Percentiles rank a stretch among this genome's conserved stretches.
phyloP scores from a whole-genome alignment of 2,113 vertebrate species.

The Condylura cristata region DNA sequence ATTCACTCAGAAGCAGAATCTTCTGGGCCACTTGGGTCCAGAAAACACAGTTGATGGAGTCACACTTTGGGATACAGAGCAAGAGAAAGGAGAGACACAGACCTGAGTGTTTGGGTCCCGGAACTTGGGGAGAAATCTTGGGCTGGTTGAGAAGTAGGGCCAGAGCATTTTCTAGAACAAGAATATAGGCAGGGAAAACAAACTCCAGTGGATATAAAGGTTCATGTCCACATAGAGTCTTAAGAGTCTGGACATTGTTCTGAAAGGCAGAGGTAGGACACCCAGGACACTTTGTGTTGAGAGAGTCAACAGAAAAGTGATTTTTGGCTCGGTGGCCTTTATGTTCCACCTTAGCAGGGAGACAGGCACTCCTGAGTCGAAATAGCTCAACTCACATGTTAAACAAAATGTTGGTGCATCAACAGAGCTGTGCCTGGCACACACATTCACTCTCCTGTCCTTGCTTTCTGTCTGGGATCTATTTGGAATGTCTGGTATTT shows the following conservation, averaged over 20 bases:
- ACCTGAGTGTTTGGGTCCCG: background rate
- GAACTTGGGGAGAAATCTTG: background rate
- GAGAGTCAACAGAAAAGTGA: background rate
- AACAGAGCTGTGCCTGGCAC: background rate
- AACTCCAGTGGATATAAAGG: background rate
- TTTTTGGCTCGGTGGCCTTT: background rate
- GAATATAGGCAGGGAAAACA: background rate
- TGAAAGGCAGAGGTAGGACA: background rate
- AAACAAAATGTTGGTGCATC: background rate
- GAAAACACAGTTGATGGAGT: too few relatives aligned
- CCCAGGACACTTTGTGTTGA: accelerated
- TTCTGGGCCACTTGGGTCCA: background rate
- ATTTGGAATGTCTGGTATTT: background rate
- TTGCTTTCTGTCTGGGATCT: background rate
- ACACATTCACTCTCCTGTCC: accelerated
- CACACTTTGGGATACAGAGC: background rate
- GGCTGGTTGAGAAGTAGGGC: background rate
- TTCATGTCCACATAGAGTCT: too few relatives aligned
- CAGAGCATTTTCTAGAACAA: background rate
- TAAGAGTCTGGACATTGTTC: background rate
- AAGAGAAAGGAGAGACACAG: background rate
- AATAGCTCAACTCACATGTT: background rate
- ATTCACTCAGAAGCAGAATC: background rate
- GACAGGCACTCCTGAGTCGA: background rate
- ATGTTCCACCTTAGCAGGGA: background rate